A percentile compares a stretch with the other conserved stretches of the same genome.
These are phyloP conservation scores for Ferrisia virgata DNA, from an alignment of 2,888 invertebrate genomes.

Conservation along the genomic window DNA sequence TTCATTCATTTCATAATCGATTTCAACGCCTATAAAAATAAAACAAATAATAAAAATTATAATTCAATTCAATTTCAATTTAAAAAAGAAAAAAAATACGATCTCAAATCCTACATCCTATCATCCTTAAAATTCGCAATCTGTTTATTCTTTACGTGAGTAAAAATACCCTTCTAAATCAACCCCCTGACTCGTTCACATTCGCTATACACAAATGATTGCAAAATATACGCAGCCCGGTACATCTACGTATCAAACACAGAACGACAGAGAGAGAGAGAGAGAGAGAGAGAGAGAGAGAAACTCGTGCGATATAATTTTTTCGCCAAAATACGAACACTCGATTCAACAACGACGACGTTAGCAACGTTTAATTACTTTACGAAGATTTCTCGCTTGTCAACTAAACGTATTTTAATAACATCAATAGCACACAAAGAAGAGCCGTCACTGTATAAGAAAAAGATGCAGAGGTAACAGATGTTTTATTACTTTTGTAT, in stretches of 20 bases:
- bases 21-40: background rate
- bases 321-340: background rate
- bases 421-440: background rate
- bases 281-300: background rate
- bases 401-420: conserved; percentile 29
- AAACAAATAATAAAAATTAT: background rate
- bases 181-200: background rate
- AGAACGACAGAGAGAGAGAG: too few relatives aligned
- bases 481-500: conserved; percentile 31
- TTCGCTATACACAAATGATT: background rate
- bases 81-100: background rate
- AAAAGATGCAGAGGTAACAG: conserved; percentile 10
- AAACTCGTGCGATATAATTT: background rate
- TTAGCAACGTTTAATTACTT: background rate
- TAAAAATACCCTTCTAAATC: background rate
- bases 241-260: too few relatives aligned
- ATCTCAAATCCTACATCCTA: background rate
- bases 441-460: background rate
- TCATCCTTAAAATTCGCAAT: background rate
- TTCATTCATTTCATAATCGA: background rate
- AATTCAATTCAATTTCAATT: background rate
- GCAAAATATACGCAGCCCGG: background rate
- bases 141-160: background rate
- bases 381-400: conserved; percentile 11
- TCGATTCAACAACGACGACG: background rate